Conservation (phyloP, 2,113 vertebrate genomes). For the Felis catus region F.catus_Fca126_mat1.0 CM031417.1:106804501-106805000, state of each 20-base stretch:
- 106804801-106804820: neutral
- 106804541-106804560: too few species aligned
- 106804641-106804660: too few species aligned
- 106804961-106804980: neutral
- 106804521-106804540: too few species aligned
- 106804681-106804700: too few species aligned
- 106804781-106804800: neutral
- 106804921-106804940: conserved; percentile 4
- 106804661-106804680: too few species aligned
- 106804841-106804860: neutral
- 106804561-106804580: too few species aligned
- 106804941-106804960: neutral
- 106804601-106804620: too few species aligned
- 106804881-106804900: conserved; percentile 19
- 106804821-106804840: neutral
- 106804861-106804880: neutral
- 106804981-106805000: neutral
- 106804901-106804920: neutral
- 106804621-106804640: too few species aligned
- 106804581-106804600: too few species aligned
- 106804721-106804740: neutral
- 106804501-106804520: too few species aligned
- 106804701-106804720: too few species aligned
- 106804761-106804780: neutral
- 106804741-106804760: neutral